These are phyloP conservation scores for Anseranas semipalmata DNA, from an alignment of 2,113 vertebrate species.

Conservation along the genomic window DNA sequence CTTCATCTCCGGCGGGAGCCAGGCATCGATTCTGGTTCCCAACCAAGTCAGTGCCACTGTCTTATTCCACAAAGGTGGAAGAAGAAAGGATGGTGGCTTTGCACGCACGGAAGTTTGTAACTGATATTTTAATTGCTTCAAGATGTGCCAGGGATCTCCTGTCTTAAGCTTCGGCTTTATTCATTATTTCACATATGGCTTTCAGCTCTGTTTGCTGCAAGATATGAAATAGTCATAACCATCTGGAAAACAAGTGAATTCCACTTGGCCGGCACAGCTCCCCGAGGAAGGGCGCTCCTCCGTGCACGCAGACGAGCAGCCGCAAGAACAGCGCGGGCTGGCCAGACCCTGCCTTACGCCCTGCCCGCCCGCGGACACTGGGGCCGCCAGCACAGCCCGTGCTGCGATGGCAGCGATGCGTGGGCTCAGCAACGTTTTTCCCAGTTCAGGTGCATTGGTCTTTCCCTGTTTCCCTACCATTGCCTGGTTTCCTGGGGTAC, in stretches of 20 bases:
- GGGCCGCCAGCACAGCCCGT: neutral
- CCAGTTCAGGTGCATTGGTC: neutral
- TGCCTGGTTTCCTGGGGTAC: neutral
- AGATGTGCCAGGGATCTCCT: neutral
- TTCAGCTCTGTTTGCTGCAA: neutral
- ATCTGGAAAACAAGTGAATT: neutral
- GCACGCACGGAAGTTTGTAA: neutral
- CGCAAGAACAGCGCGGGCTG: rapidly evolving
- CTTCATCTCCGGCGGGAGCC: neutral
- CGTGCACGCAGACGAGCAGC: neutral
- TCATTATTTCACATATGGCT: neutral
- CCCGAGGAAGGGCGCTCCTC: neutral
- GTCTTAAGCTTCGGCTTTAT: neutral
- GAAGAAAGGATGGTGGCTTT: neutral
- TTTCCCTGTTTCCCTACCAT: neutral
- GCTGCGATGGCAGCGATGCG: rapidly evolving
- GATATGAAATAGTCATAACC: neutral
- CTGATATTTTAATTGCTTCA: neutral
- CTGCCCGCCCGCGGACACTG: too few relatives aligned
- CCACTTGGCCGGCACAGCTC: rapidly evolving
- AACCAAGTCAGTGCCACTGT: neutral
- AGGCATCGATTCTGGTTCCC: neutral
- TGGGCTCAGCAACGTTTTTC: neutral
- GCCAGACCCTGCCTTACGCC: neutral
- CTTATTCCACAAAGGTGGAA: neutral